Percentiles rank a stretch among this genome's conserved stretches.
These are phyloP conservation scores for Drosophila algonquin DNA, from an alignment of 2,888 invertebrate species.

Conservation along the genomic window DNA sequence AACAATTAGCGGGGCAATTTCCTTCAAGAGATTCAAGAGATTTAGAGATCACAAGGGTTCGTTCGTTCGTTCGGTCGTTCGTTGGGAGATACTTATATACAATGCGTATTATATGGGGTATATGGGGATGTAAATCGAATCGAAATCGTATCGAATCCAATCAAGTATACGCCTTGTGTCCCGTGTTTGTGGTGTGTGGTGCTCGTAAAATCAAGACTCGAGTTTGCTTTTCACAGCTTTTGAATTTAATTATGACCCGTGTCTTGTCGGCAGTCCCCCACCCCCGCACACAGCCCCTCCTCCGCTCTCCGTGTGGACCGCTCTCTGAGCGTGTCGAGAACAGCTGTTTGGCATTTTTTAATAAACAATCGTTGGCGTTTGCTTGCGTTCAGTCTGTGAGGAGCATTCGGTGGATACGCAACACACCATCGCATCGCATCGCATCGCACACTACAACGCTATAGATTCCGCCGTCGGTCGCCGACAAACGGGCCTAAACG, in stretches of 20 bases:
- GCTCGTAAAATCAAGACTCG: conserved; percentile 43
- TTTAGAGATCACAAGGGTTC: conserved; percentile 54
- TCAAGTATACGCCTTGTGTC: conserved; percentile 54
- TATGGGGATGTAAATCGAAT: conserved; percentile 71
- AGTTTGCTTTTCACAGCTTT: conserved; percentile 36
- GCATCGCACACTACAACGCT: conserved; percentile 24
- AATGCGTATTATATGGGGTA: conserved; percentile 15
- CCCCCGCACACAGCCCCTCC: not conserved
- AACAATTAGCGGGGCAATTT: conserved; percentile 39
- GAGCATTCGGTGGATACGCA: conserved; percentile 74
- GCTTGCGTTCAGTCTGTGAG: conserved; percentile 61
- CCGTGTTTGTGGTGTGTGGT: conserved; percentile 24
- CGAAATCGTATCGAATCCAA: conserved; percentile 72
- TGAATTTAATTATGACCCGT: conserved; percentile 61
- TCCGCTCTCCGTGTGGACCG: not conserved
- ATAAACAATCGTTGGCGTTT: conserved; percentile 68
- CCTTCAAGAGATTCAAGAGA: conserved; percentile 5
- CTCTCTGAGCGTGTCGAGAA: conserved; percentile 33
- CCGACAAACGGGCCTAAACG: conserved; percentile 59
- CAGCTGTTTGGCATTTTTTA: conserved; percentile 72
- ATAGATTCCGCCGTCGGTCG: conserved; percentile 23
- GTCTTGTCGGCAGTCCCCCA: conserved; percentile 14
- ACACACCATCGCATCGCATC: conserved; percentile 34
- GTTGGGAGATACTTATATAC: conserved; percentile 18
- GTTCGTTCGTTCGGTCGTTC: conserved; percentile 3